Base-by-base conservation (phyloP, 2,888 invertebrate species). In the Hirudinaria manillensis region DNA sequence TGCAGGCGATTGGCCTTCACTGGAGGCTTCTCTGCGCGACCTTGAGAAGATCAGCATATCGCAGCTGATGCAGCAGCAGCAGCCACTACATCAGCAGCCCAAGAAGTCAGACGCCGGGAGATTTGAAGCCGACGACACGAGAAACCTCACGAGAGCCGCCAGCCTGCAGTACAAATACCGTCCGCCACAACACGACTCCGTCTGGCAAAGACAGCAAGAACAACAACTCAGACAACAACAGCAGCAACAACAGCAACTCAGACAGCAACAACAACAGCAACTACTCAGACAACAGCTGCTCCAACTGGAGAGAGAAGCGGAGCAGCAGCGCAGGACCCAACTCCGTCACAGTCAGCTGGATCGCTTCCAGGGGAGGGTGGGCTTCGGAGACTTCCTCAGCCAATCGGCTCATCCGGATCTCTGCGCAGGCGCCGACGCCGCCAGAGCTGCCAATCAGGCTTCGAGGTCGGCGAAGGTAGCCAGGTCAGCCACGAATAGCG, bases 1-100 rank as follows among this genome's bases (percentile, higher is more conserved):
- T 2, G 29, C 19, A 7, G n/a, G 61, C n/a, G 65, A 73, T 29
- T 73, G 36, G 34, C 73, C 73, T n/a, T 32, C n/a, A 3, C 36
- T 73, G n/a, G 73, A 73, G 10, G 65, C 61, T 24, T 73, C 73
- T 1, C 34, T 73, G 27, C 55, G 32, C 36, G 38, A 55, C 36
- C 65, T 73, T 4, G 36, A 73, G 38, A 32, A 73, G 61, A 24
- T 34, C 13, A 38, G 55, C 38, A 45, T 38, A n/a, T 3, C 21
- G 3, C 32, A 53, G 24, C 4, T 19, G 19, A 61, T 36, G 24
- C 4, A 73, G 3, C 72, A 72, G 27, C 72, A 72, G 27, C 32
- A 29, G 16, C 27, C 27, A 32, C 70, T 32, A 70, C 53, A 72
- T 24, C 51, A 36, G 24, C 73, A 73, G 27, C 38, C 36, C 36